Evolutionary conservation across 2,113 vertebrate genomes (phyloP).

Genomic region (Fulica atra): DNA sequence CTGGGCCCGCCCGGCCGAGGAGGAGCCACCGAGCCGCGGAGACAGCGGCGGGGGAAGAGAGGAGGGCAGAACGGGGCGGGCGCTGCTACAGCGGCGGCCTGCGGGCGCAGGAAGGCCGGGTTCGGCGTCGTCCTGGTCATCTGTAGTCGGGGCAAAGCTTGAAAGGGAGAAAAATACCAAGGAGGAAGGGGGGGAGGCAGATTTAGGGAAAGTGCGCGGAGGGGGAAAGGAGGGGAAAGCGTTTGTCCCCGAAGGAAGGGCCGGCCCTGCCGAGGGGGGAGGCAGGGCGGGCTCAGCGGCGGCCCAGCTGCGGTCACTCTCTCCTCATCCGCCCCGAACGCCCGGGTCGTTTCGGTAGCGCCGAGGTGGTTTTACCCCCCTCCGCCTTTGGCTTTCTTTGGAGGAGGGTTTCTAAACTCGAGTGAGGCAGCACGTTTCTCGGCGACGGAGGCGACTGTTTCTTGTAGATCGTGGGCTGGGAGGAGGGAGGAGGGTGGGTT

Average conservation of each 20-base stretch:
- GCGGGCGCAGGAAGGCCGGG: neutral
- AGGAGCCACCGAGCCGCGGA: neutral
- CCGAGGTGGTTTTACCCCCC: neutral
- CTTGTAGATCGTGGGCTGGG: neutral
- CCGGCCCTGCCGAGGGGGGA: no score
- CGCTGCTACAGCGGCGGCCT: slow-evolving; percentile 9
- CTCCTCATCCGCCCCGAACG: neutral
- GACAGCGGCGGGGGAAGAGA: no score
- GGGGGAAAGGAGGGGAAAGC: no score
- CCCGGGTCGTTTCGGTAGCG: neutral
- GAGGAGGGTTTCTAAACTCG: neutral
- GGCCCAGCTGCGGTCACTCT: no score
- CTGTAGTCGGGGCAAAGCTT: rapidly evolving
- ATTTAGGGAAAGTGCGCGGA: rapidly evolving
- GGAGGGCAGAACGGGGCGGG: neutral
- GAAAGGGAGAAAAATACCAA: rapidly evolving
- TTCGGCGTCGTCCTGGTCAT: rapidly evolving
- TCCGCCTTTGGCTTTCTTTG: no score
- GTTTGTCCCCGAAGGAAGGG: no score
- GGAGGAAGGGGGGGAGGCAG: neutral
- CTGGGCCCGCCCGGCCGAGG: neutral
- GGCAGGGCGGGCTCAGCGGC: no score
- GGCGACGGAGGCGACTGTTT: neutral
- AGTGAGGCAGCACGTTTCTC: neutral
- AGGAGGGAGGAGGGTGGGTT: neutral